A percentile compares a stretch with the other conserved stretches of the same genome.
These are phyloP conservation scores for Apis cerana DNA, from an alignment of 1,140 invertebrate species.

Conservation along the genomic window DNA sequence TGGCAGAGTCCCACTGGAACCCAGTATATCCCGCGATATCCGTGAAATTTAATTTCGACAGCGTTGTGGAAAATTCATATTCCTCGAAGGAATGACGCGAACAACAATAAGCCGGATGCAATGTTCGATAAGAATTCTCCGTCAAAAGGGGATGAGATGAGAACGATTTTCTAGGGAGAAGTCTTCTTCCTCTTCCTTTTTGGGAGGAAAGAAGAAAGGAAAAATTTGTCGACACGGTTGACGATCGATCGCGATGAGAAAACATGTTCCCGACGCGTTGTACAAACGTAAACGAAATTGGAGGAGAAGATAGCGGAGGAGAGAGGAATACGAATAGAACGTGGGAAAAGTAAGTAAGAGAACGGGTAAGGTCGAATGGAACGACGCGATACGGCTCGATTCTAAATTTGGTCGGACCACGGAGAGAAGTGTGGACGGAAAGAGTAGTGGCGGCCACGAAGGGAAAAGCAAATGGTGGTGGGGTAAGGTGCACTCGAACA, in stretches of 20 bases:
- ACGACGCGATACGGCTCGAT: conserved; percentile 34
- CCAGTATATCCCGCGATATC: not conserved
- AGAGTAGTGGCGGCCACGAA: not conserved
- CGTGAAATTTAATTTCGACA: not conserved
- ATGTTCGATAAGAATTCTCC: not conserved
- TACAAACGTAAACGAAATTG: no score
- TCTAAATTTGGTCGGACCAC: conserved; percentile 42
- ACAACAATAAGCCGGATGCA: not conserved
- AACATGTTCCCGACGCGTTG: no score
- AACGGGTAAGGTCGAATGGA: not conserved
- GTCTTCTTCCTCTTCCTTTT: no score
- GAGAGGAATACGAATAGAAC: not conserved
- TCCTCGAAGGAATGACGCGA: not conserved
- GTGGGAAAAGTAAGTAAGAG: not conserved
- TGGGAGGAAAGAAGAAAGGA: no score
- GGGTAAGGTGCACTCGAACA: not conserved
- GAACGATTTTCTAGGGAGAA: not conserved
- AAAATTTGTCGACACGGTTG: not conserved
- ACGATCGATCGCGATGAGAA: not conserved
- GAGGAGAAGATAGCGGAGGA: not conserved
- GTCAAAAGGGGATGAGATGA: not conserved
- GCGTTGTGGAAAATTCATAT: conserved; percentile 7
- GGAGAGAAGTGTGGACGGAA: not conserved
- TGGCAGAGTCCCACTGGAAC: not conserved
- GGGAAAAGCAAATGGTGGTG: not conserved